Base-by-base conservation (phyloP, 2,797 vertebrate genomes). In the Cephalopachus bancanus region DNA sequence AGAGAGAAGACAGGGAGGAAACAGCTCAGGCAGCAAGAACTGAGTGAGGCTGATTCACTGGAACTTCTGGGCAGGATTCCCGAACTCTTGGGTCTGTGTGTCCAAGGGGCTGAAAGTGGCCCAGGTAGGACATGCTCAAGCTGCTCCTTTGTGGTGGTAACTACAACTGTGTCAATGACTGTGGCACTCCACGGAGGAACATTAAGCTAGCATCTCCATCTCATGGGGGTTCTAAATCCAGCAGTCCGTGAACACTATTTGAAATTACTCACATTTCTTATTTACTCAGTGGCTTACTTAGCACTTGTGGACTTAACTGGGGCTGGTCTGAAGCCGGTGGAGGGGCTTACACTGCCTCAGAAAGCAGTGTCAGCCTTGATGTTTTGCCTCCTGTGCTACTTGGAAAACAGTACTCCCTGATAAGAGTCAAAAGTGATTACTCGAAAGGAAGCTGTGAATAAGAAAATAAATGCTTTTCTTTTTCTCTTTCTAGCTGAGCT, bases 401-500 rank as follows among this genome's bases (percentile, higher is more conserved):
- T 76, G 91, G 65, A 62, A 83, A 96, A 76, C 11, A 0, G 1
- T 30, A 96, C 95, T 85, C 37, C 87, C 62, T 80, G 62, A 59
- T 72, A 90, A 98, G 69, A 16, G 75, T 91, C 85, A 8, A 44
- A 62, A 80, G 20, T 0, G 0, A 86, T 94, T 91, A 62, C 67
- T 86, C 51, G 33, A 81, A 87, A 44, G 89, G 17, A 87, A 3
- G 65, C 22, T 75, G 10, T 71, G 37, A 93, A 83, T n/a, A 60
- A 84, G n/a, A 76, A 97, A 94, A 96, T 71, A 85, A 83, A 53
- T 20, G 57, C 5, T 9, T 20, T 7, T 9, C 80, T 44, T 12
- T 49, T 57, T 14, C 87, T 49, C 28, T 53, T 65, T 80, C 78
- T 81, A 76, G 81, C 83, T 90, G 88, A 96, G 67, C 67, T 84